These are phyloP conservation scores for Carcina quercana DNA, from an alignment of 2,888 invertebrate genomes.

Conservation along the genomic window DNA sequence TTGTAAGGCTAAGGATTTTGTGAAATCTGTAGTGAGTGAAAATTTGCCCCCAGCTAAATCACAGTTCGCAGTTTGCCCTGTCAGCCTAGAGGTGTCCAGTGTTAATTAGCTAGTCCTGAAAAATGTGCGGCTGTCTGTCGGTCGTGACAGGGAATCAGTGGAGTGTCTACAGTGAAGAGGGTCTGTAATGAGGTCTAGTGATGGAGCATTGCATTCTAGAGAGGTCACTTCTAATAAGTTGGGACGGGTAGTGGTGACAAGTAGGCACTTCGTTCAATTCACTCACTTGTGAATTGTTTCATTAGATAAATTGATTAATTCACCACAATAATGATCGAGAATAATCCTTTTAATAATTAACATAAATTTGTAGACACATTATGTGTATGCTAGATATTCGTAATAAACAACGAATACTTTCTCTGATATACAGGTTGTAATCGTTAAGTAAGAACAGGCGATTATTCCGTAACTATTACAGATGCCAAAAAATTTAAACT, in stretches of 20 bases:
- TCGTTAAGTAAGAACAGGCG: too few relatives aligned
- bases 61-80: slow-evolving; percentile 1
- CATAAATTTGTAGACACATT: too few relatives aligned
- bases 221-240: slow-evolving; percentile 4
- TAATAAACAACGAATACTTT: too few relatives aligned
- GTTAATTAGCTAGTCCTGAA: slow-evolving; percentile 50
- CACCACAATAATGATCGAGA: too few relatives aligned
- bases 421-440: too few relatives aligned
- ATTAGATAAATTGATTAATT: too few relatives aligned
- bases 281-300: too few relatives aligned
- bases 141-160: slow-evolving; percentile 30
- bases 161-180: slow-evolving; percentile 32
- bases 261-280: neutral
- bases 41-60: neutral
- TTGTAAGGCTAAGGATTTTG: too few relatives aligned
- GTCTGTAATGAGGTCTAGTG: slow-evolving; percentile 46
- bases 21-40: neutral
- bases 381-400: too few relatives aligned
- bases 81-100: slow-evolving; percentile 23
- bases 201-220: slow-evolving; percentile 31
- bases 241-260: neutral
- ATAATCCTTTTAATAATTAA: too few relatives aligned
- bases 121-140: slow-evolving; percentile 43
- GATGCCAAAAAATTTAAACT: too few relatives aligned
- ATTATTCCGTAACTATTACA: too few relatives aligned